A percentile compares a stretch with the other conserved stretches of the same genome.
Conservation (phyloP, 1,140 invertebrate species). For the Heterodera carotae region DNA sequence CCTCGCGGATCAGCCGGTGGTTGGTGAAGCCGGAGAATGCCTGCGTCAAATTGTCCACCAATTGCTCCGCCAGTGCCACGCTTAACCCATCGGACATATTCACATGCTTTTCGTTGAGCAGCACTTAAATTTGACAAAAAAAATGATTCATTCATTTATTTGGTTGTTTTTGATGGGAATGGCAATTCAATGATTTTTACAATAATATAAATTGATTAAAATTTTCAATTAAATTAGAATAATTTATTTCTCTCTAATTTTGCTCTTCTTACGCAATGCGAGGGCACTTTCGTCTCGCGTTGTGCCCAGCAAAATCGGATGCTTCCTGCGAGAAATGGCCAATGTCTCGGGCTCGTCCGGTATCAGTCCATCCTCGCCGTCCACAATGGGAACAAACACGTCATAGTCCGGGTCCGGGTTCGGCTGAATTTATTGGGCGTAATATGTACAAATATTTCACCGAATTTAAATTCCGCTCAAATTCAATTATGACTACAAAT, state of each 20-base stretch:
- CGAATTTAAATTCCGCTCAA: constrained; percentile 1
- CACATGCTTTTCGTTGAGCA: constrained; percentile 60
- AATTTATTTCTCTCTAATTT: too few relatives aligned
- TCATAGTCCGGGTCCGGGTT: constrained; percentile 53
- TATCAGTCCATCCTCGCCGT: constrained; percentile 61
- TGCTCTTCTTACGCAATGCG: constrained; percentile 49
- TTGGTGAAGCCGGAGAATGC: constrained; percentile 57
- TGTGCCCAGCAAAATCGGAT: constrained; percentile 57
- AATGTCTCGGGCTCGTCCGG: constrained; percentile 60
- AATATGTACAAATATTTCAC: not conserved
- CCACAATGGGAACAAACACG: constrained; percentile 63
- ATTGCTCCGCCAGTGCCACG: constrained; percentile 48
- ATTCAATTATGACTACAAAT: too few relatives aligned
- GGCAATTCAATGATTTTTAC: not conserved
- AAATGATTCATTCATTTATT: not conserved
- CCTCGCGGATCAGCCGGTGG: constrained; percentile 60
- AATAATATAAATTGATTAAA: constrained; percentile 9
- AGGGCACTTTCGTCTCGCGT: constrained; percentile 62
- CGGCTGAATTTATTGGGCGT: not conserved
- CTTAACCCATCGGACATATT: constrained; percentile 53
- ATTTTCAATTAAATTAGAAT: too few relatives aligned
- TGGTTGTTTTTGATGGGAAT: not conserved
- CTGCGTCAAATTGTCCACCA: constrained; percentile 59
- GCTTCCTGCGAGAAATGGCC: constrained; percentile 52
- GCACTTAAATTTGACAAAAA: constrained; percentile 46